Evolutionary conservation across 1,140 invertebrate genomes (phyloP).

Genomic region (Heliconius hewitsoni): DNA sequence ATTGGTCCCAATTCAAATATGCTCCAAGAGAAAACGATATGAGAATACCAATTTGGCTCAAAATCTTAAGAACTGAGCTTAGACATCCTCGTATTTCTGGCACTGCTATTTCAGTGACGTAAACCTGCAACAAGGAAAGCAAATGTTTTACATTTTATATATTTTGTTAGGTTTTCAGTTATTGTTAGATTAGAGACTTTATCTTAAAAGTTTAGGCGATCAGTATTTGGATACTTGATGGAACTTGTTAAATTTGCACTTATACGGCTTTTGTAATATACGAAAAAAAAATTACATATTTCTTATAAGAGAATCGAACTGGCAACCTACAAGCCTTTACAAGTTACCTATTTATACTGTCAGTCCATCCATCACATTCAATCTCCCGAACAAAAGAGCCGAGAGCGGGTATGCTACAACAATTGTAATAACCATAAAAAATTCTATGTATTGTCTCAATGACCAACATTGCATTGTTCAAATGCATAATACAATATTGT

Average conservation of each 20-base stretch:
- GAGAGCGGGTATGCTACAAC: background rate
- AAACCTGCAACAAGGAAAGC: constrained; percentile 84
- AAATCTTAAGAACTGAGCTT: constrained; percentile 91
- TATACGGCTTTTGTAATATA: too few species aligned
- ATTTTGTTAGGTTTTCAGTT: too few species aligned
- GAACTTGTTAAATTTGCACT: too few species aligned
- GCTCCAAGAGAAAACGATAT: constrained; percentile 91
- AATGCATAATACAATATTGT: constrained; percentile 2
- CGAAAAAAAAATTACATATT: too few species aligned
- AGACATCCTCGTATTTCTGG: constrained; percentile 92
- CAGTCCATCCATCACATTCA: background rate
- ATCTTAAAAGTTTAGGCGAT: too few species aligned
- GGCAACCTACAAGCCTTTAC: too few species aligned
- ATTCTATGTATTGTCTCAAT: background rate
- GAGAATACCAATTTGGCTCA: constrained; percentile 92
- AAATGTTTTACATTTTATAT: background rate
- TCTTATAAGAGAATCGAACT: too few species aligned
- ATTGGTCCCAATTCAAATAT: constrained; percentile 90
- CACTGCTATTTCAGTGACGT: constrained; percentile 94
- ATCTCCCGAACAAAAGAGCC: background rate
- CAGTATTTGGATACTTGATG: too few species aligned
- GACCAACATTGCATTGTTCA: constrained; percentile 10
- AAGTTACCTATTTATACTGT: background rate
- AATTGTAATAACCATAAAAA: constrained; percentile 5
- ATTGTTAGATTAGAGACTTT: too few species aligned